Percentiles rank a stretch among this genome's conserved stretches.
Evolutionary conservation across 1,140 invertebrate species (phyloP).

Genomic region (Thereuonema tuberculata): DNA sequence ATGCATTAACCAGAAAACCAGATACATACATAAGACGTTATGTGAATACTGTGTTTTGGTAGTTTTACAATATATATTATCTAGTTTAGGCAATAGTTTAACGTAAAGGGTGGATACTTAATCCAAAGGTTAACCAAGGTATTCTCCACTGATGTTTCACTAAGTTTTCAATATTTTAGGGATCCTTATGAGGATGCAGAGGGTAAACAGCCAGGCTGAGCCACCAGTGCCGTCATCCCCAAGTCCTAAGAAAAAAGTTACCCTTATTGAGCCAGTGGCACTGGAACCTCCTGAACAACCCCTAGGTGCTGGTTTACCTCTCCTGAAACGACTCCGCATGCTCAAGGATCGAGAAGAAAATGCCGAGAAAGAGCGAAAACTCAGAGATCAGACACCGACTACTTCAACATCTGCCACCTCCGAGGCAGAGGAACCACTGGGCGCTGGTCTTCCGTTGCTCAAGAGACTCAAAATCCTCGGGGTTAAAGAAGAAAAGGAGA

Average conservation of each 20-base stretch:
- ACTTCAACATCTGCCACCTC: not conserved
- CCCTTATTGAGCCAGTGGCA: slow-evolving; percentile 23
- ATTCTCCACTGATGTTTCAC: no score
- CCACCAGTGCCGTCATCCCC: slow-evolving; percentile 26
- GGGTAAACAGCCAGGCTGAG: slow-evolving; percentile 48
- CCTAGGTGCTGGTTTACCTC: slow-evolving; percentile 33
- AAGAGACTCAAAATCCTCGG: slow-evolving; percentile 63
- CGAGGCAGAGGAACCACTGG: slow-evolving; percentile 41
- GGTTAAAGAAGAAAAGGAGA: slow-evolving; percentile 56
- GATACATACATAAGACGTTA: no score
- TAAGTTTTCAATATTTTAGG: no score
- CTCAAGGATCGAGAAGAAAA: slow-evolving; percentile 8
- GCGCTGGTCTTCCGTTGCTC: slow-evolving; percentile 58
- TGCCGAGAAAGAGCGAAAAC: not conserved
- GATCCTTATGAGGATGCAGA: slow-evolving; percentile 42
- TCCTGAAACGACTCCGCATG: not conserved
- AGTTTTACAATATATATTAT: no score
- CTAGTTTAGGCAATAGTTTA: no score
- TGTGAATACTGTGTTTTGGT: no score
- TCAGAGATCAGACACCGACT: slow-evolving; percentile 26
- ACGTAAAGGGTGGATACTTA: no score
- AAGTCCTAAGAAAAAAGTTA: slow-evolving; percentile 12
- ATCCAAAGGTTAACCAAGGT: no score
- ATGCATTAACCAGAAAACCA: no score
- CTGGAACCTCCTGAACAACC: slow-evolving; percentile 30